These are phyloP conservation scores for Zosterops pallidus DNA, from an alignment of 2,113 vertebrate species.

Conservation along the genomic window DNA sequence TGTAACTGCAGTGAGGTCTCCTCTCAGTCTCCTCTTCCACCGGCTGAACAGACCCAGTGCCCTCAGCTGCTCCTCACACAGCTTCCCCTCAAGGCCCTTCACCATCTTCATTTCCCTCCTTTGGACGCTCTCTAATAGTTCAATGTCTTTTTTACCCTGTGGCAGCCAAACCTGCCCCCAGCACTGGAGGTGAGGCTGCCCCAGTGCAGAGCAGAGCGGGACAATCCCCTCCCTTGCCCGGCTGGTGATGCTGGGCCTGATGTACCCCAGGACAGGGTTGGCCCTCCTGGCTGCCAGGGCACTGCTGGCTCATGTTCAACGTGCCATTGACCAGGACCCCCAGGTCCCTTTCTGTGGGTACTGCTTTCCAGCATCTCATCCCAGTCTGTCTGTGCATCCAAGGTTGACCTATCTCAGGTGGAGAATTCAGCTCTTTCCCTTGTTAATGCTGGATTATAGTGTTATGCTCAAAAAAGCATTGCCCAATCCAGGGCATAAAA, in stretches of 20 bases:
- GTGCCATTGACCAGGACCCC: accelerated
- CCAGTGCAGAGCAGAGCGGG: background rate
- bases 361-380: background rate
- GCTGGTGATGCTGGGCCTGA: background rate
- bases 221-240: background rate
- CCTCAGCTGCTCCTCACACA: background rate
- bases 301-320: accelerated
- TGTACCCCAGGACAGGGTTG: background rate
- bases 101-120: background rate
- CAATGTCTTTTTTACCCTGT: background rate
- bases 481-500: background rate
- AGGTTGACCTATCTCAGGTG: background rate
- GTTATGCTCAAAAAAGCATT: background rate
- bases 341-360: accelerated
- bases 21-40: background rate
- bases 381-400: accelerated
- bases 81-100: background rate
- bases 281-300: background rate
- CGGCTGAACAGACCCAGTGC: background rate
- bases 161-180: background rate
- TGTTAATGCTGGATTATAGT: background rate
- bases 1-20: background rate
- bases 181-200: background rate
- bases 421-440: background rate
- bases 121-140: background rate